phyloP scores from a whole-genome alignment of 2,888 invertebrate species.

The Drosophila flavopinicola region DNA sequence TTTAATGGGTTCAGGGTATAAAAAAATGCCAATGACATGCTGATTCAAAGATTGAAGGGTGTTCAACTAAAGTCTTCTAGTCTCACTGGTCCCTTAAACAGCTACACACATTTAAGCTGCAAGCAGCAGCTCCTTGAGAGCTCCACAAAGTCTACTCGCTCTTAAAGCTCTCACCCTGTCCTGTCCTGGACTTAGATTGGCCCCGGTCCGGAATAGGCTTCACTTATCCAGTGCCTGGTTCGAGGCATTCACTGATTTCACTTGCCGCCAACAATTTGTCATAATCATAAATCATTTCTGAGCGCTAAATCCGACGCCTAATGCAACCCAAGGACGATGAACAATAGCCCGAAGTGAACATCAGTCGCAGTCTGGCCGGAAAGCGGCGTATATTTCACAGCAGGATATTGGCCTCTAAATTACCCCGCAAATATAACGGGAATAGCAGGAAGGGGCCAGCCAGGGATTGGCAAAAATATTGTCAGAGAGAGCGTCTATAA shows the following conservation, averaged over 20 bases:
- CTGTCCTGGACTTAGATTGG: not conserved
- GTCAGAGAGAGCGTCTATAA: conserved; percentile 22
- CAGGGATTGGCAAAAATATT: conserved; percentile 49
- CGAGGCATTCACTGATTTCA: conserved; percentile 46
- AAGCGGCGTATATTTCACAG: conserved; percentile 83
- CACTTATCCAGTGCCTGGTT: conserved; percentile 27
- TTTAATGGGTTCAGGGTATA: too few species aligned
- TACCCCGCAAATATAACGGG: conserved; percentile 76
- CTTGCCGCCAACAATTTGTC: conserved; percentile 76
- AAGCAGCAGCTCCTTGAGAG: not conserved
- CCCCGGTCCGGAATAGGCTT: conserved; percentile 6
- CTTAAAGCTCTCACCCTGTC: conserved; percentile 36
- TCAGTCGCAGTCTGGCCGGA: conserved; percentile 37
- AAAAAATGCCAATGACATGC: too few species aligned
- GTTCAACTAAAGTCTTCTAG: too few species aligned
- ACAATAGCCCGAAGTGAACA: conserved; percentile 59
- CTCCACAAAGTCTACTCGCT: conserved; percentile 8
- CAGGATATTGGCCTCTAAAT: conserved; percentile 83
- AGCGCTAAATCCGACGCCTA: conserved; percentile 73
- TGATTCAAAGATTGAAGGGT: too few species aligned
- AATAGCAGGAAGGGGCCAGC: conserved; percentile 16
- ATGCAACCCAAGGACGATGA: conserved; percentile 53
- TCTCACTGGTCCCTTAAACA: too few species aligned
- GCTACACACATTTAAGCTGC: not conserved
- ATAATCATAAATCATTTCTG: conserved; percentile 81